Percentiles rank a stretch among this genome's conserved stretches.
Evolutionary conservation across 2,888 invertebrate genomes (phyloP).

Genomic region (Eupithecia vulgata): DNA sequence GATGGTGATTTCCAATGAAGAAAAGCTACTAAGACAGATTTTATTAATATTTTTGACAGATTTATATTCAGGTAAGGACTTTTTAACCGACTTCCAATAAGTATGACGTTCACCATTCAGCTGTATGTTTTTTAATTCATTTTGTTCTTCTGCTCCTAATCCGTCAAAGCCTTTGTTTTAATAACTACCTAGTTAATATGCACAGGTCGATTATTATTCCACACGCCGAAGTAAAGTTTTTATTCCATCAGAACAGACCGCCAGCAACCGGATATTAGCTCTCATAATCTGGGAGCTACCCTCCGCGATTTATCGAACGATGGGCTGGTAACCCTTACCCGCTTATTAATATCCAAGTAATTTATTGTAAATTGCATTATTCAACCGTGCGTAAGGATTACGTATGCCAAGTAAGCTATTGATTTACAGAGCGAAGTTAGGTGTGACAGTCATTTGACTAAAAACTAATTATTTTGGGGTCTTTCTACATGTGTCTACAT

Average conservation of each 20-base stretch:
- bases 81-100: not conserved
- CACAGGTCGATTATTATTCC: conserved; percentile 28
- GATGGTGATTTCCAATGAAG: not conserved
- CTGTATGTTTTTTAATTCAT: not conserved
- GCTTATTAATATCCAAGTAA: conserved; percentile 83
- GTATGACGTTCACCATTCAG: too few relatives aligned
- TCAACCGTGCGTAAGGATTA: conserved; percentile 64
- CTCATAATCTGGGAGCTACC: conserved; percentile 80
- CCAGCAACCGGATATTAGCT: conserved; percentile 81
- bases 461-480: not conserved
- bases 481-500: too few relatives aligned
- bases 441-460: not conserved
- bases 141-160: not conserved
- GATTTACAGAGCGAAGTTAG: conserved; percentile 8
- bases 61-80: not conserved
- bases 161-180: not conserved
- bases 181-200: not conserved
- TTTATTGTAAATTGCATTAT: conserved; percentile 84
- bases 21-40: not conserved
- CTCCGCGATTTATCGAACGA: conserved; percentile 81
- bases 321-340: conserved; percentile 81
- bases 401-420: conserved; percentile 22
- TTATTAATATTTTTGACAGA: not conserved
- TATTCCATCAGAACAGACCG: conserved; percentile 46
- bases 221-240: conserved; percentile 36